Conservation (phyloP, 1,140 invertebrate species). For the Pomacea maculata region DNA sequence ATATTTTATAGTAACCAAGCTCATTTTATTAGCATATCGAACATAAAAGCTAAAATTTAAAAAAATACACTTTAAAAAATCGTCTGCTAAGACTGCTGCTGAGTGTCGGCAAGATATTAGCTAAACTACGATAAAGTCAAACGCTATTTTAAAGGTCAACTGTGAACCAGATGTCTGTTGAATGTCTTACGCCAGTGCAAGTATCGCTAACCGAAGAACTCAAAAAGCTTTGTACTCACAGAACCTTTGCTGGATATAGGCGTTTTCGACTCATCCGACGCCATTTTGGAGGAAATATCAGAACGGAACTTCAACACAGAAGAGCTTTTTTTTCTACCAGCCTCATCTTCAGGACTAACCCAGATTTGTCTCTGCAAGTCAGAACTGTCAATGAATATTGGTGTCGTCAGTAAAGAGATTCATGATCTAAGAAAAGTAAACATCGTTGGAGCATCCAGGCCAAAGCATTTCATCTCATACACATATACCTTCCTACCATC, state of each 20-base stretch:
- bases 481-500: too few species aligned
- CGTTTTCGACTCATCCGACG: conserved; percentile 32
- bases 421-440: too few species aligned
- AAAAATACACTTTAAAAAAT: neutral
- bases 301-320: too few species aligned
- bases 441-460: too few species aligned
- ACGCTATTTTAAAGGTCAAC: neutral
- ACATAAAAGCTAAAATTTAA: neutral
- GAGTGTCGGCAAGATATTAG: neutral
- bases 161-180: neutral
- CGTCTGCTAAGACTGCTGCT: neutral
- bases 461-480: too few species aligned
- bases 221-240: conserved; percentile 13
- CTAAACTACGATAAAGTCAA: neutral
- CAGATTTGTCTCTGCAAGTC: too few species aligned
- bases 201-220: neutral
- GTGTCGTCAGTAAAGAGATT: too few species aligned
- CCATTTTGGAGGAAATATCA: conserved; percentile 17
- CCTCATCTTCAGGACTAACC: too few species aligned
- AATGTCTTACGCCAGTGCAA: neutral
- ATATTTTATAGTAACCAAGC: neutral
- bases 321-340: too few species aligned
- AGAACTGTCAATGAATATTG: too few species aligned
- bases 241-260: conserved; percentile 31
- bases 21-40: neutral